A percentile compares a stretch with the other conserved stretches of the same genome.
These are phyloP conservation scores for Melitaea athalia DNA, from an alignment of 2,888 invertebrate species.

Conservation along the genomic window DNA sequence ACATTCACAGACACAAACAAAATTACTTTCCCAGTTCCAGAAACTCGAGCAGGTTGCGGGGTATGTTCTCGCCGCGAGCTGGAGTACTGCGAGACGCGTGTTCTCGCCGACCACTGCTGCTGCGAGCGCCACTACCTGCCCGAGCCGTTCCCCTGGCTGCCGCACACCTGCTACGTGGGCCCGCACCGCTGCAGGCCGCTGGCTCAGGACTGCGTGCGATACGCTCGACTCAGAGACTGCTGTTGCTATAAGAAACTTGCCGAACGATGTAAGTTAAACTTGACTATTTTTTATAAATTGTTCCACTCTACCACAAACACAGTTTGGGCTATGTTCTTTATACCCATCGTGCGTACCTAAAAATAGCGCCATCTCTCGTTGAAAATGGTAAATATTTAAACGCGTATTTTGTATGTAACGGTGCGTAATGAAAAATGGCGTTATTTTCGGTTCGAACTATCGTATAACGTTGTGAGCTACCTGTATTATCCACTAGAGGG, in stretches of 20 bases:
- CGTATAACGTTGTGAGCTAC: too few relatives aligned
- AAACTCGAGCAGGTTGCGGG: conserved; percentile 80
- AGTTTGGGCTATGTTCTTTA: too few relatives aligned
- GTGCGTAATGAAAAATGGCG: too few relatives aligned
- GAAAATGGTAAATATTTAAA: too few relatives aligned
- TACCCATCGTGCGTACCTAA: too few relatives aligned
- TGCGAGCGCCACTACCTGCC: conserved; percentile 82
- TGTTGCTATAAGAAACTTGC: conserved; percentile 84
- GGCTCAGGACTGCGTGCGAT: conserved; percentile 82
- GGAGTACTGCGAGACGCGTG: conserved; percentile 83
- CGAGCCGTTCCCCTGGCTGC: conserved; percentile 85
- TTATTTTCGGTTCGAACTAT: too few relatives aligned
- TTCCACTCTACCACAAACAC: too few relatives aligned
- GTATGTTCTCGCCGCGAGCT: conserved; percentile 83
- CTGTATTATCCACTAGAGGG: too few relatives aligned
- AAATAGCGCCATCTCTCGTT: too few relatives aligned
- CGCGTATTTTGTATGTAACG: too few relatives aligned
- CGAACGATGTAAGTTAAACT: conserved; percentile 73
- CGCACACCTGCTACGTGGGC: conserved; percentile 86
- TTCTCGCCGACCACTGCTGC: conserved; percentile 80
- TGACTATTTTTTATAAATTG: too few relatives aligned
- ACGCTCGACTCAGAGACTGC: conserved; percentile 84
- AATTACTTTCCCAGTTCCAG: conserved; percentile 51
- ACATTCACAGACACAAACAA: neutral
- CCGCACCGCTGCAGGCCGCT: conserved; percentile 82